Conservation (phyloP, 2,888 invertebrate genomes). For the Dugesia japonica region DNA sequence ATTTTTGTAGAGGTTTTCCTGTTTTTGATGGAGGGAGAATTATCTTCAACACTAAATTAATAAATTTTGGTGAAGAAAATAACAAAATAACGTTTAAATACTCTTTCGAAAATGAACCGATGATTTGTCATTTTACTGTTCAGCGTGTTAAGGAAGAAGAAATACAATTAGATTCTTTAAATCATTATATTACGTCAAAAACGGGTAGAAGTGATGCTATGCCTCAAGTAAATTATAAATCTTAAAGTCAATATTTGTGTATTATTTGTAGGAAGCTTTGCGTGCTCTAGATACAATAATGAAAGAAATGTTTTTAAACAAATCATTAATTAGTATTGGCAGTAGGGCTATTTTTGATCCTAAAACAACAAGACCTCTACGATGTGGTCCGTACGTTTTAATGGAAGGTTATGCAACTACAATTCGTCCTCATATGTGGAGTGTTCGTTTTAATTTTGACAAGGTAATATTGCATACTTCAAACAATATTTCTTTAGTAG, state of each 20-base stretch:
- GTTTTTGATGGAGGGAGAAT: constrained; percentile 1
- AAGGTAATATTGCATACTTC: constrained; percentile 31
- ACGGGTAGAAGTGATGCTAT: not conserved
- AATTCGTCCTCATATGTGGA: constrained; percentile 33
- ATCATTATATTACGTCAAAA: not conserved
- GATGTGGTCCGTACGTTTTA: constrained; percentile 31
- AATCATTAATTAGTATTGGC: not conserved
- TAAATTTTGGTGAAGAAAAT: not conserved
- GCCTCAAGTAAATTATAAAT: not conserved
- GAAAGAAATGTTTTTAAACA: not conserved
- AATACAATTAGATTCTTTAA: not conserved
- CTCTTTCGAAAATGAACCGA: not conserved
- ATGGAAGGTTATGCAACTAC: constrained; percentile 32
- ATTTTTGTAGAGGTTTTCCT: not conserved
- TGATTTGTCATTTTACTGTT: not conserved
- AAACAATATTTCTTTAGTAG: not conserved
- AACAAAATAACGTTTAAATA: not conserved
- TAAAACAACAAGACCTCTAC: not conserved
- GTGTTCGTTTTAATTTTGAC: constrained; percentile 33
- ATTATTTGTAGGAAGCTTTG: not conserved
- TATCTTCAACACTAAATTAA: not conserved
- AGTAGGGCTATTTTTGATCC: not conserved
- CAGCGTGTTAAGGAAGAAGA: not conserved
- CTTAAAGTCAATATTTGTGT: not conserved
- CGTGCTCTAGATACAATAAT: not conserved